phyloP scores from a whole-genome alignment of 2,888 invertebrate species.

The Chironomus tentans region DNA sequence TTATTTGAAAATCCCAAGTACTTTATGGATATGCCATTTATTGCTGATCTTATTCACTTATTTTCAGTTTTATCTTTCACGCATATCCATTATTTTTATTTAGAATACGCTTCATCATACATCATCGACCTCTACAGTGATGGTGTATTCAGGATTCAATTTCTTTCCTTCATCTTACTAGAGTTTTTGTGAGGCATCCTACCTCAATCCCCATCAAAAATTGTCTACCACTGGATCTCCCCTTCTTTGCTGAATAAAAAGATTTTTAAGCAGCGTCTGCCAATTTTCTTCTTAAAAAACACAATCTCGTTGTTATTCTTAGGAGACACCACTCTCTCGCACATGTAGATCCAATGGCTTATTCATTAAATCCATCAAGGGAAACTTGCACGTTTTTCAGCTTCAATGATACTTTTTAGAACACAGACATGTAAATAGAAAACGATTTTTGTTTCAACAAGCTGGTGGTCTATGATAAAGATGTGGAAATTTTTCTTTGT shows the following conservation, averaged over 20 bases:
- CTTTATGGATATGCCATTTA: neutral
- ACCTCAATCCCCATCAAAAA: too few relatives aligned
- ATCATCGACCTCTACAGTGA: neutral
- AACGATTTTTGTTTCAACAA: too few relatives aligned
- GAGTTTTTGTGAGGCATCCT: too few relatives aligned
- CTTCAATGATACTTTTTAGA: too few relatives aligned
- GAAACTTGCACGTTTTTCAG: too few relatives aligned
- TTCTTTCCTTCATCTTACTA: too few relatives aligned
- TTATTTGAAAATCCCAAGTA: neutral
- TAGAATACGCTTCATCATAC: conserved; percentile 21
- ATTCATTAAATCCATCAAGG: conserved; percentile 21
- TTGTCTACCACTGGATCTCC: neutral
- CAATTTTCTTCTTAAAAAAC: neutral
- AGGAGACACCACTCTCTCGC: neutral
- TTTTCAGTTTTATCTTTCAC: neutral
- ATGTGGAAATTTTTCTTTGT: too few relatives aligned
- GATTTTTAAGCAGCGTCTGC: neutral
- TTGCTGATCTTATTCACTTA: neutral
- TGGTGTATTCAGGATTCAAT: too few relatives aligned
- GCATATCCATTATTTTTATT: conserved; percentile 9
- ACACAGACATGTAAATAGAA: too few relatives aligned
- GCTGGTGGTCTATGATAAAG: too few relatives aligned
- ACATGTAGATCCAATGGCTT: neutral
- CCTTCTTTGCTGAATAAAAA: neutral
- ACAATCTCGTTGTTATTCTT: neutral